Evolutionary conservation across 2,113 vertebrate species (phyloP), one percentile per base, ranked within the genome.

Genomic region (Morone saxatilis): DNA sequence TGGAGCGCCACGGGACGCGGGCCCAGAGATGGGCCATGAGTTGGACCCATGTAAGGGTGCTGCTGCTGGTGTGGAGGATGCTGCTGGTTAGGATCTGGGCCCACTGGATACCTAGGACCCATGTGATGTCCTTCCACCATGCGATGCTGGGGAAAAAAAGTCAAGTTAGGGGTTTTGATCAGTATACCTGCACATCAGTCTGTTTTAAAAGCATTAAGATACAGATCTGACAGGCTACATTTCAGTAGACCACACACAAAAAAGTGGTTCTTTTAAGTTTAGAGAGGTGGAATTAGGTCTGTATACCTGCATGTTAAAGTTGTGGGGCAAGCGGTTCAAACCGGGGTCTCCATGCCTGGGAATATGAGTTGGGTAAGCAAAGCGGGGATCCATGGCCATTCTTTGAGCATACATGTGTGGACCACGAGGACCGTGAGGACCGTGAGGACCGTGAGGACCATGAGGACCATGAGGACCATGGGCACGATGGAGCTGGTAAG

Each of bases 221-320:
- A 65, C 36, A 65, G 41, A 51, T 47, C 16, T 65, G 17, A 53
- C 19, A 50, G 36, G 20, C 3, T 3, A 41, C 2, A 10, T 19
- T 36, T 51, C 25, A 38, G 12, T 67, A 43, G 7, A 83, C 41
- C 14, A 6, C 12, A 67, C 2, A 17, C 40, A 62, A 3, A 56
- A 38, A 19, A 40, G 47, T 50, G 16, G 4, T 20, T 47, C 4
- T 40, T 48, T 70, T 57, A 66, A 6, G 9, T 71, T 48, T 25
- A 7, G 5, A 51, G 51, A 56, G 8, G 8, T 56, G 7, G 8
- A 4, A 22, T n/a, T 60, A 4, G 9, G 12, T 14, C 0, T 45
- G 20, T 72, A 71, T 90, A 99, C 98, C 97, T 98, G 98, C 93
- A 97, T 94, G 73, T 93, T 94, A 81, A 96, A 97, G 86, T 94